A percentile compares a stretch with the other conserved stretches of the same genome.
Conservation (phyloP, 2,888 invertebrate species). For the Vanessa cardui region DNA sequence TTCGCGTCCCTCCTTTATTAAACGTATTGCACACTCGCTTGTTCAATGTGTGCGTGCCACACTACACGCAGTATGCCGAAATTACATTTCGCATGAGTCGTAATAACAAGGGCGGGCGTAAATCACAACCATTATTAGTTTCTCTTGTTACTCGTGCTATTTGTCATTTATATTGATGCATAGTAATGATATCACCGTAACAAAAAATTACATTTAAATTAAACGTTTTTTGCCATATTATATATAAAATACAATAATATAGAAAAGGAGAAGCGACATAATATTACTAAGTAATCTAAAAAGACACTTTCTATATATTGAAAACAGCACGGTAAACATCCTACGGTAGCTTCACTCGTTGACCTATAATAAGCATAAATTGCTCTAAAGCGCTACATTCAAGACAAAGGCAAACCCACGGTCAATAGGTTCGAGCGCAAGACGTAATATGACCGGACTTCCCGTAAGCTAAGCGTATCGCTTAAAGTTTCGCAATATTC, state of each 20-base stretch:
- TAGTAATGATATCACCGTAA: slow-evolving; percentile 8
- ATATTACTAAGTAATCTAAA: no score
- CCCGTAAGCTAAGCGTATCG: slow-evolving; percentile 79
- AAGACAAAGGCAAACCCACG: slow-evolving; percentile 38
- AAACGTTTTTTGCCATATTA: neutral
- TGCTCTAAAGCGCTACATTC: neutral
- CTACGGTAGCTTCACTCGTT: neutral
- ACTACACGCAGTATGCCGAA: slow-evolving; percentile 76
- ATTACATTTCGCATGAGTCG: slow-evolving; percentile 83
- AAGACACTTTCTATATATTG: no score
- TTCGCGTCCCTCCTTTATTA: slow-evolving; percentile 83
- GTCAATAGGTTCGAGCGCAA: slow-evolving; percentile 46
- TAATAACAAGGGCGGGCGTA: slow-evolving; percentile 82
- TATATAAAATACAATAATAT: no score
- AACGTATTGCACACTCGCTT: slow-evolving; percentile 78
- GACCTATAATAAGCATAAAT: neutral
- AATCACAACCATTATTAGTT: slow-evolving; percentile 82
- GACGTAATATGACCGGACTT: slow-evolving; percentile 72
- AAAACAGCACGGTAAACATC: neutral
- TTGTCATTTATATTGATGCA: slow-evolving; percentile 74
- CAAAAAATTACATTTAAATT: neutral
- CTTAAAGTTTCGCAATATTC: slow-evolving; percentile 83
- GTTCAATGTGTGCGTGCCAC: slow-evolving; percentile 60
- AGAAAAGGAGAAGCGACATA: no score
- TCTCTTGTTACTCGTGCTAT: slow-evolving; percentile 75